These are phyloP conservation scores for Elymnias hypermnestra DNA, from an alignment of 1,140 invertebrate species.

Conservation along the genomic window DNA sequence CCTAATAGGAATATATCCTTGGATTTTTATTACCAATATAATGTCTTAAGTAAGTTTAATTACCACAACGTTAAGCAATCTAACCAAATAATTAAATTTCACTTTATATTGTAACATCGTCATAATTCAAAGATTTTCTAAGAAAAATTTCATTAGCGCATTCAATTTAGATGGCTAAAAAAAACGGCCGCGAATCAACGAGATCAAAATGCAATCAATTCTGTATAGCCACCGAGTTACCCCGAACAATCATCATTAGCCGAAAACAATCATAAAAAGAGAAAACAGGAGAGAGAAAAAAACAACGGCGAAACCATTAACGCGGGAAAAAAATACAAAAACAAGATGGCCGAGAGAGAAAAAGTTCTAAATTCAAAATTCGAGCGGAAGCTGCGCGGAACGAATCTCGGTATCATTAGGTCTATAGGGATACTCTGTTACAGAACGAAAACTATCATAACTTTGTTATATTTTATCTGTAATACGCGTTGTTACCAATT, in stretches of 20 bases:
- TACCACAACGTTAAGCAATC: no score
- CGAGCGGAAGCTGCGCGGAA: slow-evolving; percentile 57
- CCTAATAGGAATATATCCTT: no score
- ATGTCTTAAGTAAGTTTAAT: no score
- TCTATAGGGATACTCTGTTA: slow-evolving; percentile 8
- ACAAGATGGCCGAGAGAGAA: slow-evolving; percentile 38
- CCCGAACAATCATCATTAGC: slow-evolving; percentile 53
- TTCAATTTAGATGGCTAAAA: slow-evolving; percentile 32
- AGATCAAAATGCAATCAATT: slow-evolving; percentile 33
- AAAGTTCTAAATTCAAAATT: slow-evolving; percentile 51
- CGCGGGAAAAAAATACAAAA: slow-evolving; percentile 31
- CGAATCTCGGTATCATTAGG: slow-evolving; percentile 57
- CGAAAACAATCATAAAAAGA: slow-evolving; percentile 52
- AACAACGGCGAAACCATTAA: slow-evolving; percentile 39
- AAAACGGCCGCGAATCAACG: slow-evolving; percentile 22
- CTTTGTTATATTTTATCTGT: no score
- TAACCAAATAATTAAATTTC: no score
- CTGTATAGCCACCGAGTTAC: slow-evolving; percentile 47
- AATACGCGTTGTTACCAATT: no score
- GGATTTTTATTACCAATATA: no score
- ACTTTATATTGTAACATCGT: background rate
- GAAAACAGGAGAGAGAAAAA: slow-evolving; percentile 28
- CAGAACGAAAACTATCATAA: background rate
- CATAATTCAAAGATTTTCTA: slow-evolving; percentile 19
- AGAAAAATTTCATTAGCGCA: slow-evolving; percentile 30